Base-by-base conservation (phyloP, 2,888 invertebrate genomes). In the Acanthacorydalis orientalis region DNA sequence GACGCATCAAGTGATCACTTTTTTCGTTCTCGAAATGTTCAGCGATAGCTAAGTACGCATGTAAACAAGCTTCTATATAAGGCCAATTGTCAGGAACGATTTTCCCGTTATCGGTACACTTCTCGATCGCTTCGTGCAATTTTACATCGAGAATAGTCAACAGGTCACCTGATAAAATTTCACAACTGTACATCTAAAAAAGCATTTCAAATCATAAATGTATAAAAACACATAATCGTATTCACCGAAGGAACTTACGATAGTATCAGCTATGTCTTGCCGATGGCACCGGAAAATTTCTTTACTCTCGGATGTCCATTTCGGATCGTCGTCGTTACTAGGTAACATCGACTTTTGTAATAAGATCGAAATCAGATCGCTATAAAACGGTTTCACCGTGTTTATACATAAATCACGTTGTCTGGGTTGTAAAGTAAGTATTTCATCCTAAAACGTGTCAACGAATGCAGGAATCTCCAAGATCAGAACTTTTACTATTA, bases 201-300 rank as follows among this genome's bases (percentile, higher is more conserved):
- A 52, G 11, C 1, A 7, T 15, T 15, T 23, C 23, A 23, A 23
- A 23, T 23, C 6, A 23, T 23, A 6, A 2, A 2, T 23, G 38
- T 9, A 38, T 38, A 38, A 35, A 35, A 35, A 4, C 4, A 11
- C 4, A 35, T 4, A 12, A 42, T 16, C 37, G n/a, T n/a, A n/a
- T n/a, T n/a, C n/a, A n/a, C n/a, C n/a, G n/a, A n/a, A n/a, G n/a
- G 16, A 31, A 59, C 73, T 67, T 60, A 84, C 83, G 67, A 87
- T 75, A 43, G 86, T 84, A 61, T 90, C 89, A 0, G 84, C 80
- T 48, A 86, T 81, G 57, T 90, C 90, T 63, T 89, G 88, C 49
- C 89, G 69, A 59, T 88, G 88, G 64, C 90, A 90, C 10, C 92
- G 73, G 59, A 92, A 80, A 43, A 82, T 71, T 64, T 95, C 93